Evolutionary conservation across 2,113 vertebrate species (phyloP).

Genomic region (Pleuronectes platessa): DNA sequence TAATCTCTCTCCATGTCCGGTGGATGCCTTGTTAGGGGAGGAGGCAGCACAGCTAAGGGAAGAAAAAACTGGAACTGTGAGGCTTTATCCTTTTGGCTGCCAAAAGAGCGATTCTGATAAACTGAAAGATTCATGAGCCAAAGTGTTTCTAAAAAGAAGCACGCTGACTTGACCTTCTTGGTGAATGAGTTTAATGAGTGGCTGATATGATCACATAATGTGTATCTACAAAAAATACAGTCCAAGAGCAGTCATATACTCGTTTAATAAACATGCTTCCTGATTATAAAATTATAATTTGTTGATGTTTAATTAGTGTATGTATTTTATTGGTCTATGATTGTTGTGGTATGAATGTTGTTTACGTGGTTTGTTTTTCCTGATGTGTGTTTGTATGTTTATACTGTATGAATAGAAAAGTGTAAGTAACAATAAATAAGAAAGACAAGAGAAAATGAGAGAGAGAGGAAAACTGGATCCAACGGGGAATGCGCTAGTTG

Average conservation of each 20-base stretch:
- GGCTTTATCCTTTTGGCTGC: not conserved
- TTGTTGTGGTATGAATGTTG: not conserved
- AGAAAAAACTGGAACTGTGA: not conserved
- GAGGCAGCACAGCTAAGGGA: not conserved
- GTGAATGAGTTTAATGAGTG: not conserved
- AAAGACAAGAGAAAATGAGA: not conserved
- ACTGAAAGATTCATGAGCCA: not conserved
- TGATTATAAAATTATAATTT: too few species aligned
- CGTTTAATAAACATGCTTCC: too few species aligned
- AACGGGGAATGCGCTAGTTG: constrained; percentile 29
- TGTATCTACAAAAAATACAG: not conserved
- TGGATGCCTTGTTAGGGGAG: constrained; percentile 1
- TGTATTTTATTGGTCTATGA: not conserved
- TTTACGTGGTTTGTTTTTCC: not conserved
- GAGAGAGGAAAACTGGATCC: constrained; percentile 13
- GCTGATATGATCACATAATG: not conserved
- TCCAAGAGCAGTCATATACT: not conserved
- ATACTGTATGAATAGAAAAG: not conserved
- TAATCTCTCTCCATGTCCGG: not conserved
- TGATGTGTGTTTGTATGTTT: too few species aligned
- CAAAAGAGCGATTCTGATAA: not conserved
- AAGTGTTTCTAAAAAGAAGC: not conserved
- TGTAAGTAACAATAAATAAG: not conserved
- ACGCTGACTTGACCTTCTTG: not conserved
- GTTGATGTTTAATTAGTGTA: not conserved